Conservation (phyloP, 2,888 invertebrate genomes). For the Phaonia tiefii region DNA sequence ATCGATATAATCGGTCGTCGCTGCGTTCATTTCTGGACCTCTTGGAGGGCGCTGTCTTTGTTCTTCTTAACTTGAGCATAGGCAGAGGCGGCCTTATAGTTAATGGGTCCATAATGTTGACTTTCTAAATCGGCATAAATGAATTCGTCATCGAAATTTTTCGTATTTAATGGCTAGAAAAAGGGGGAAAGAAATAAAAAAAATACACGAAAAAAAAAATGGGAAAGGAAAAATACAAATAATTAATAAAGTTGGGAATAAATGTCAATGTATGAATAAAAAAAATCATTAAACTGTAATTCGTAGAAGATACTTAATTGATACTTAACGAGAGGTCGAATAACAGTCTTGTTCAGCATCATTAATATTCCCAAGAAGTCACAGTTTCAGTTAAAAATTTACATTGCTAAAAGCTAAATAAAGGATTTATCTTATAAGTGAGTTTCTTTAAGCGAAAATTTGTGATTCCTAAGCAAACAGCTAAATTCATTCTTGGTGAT, state of each 20-base stretch:
- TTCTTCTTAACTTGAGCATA: constrained; percentile 88
- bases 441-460: too few species aligned
- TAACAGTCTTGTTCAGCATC: too few species aligned
- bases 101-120: constrained; percentile 94
- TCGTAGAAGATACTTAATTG: too few species aligned
- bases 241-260: constrained; percentile 5
- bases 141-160: constrained; percentile 84
- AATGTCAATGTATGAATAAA: too few species aligned
- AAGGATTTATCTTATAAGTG: too few species aligned
- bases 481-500: too few species aligned
- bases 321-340: too few species aligned
- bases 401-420: too few species aligned
- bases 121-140: constrained; percentile 95
- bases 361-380: too few species aligned
- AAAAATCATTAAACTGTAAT: too few species aligned
- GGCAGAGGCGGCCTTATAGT: constrained; percentile 94
- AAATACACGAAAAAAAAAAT: constrained; percentile 62
- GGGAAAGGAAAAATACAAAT: constrained; percentile 17
- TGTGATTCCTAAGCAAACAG: too few species aligned
- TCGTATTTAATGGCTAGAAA: constrained; percentile 89
- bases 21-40: constrained; percentile 70
- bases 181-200: constrained; percentile 51
- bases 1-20: background rate
- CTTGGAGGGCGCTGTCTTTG: constrained; percentile 77
- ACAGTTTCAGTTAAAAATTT: too few species aligned